Conservation (phyloP, 2,888 invertebrate species). For the Perithous albicinctus region DNA sequence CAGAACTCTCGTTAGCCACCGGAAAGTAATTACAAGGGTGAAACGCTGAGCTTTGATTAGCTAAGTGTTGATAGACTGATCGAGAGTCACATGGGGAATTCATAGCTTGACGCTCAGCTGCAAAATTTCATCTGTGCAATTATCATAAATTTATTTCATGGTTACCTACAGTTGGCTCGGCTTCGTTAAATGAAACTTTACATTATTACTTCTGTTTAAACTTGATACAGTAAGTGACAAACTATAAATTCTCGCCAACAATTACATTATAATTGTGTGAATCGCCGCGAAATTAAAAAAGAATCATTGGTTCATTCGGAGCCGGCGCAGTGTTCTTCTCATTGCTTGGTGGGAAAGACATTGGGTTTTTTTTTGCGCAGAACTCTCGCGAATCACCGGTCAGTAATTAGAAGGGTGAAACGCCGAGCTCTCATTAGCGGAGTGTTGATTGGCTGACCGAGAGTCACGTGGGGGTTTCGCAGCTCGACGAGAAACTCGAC, state of each 20-base stretch:
- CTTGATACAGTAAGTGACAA: too few species aligned
- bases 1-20: too few species aligned
- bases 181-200: too few species aligned
- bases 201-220: too few species aligned
- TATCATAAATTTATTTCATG: too few species aligned
- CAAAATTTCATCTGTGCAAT: too few species aligned
- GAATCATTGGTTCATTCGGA: slow-evolving; percentile 49
- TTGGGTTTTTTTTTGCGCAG: slow-evolving; percentile 19
- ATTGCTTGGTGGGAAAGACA: slow-evolving; percentile 27
- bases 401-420: slow-evolving; percentile 74
- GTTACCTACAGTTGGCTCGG: too few species aligned
- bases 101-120: too few species aligned
- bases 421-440: slow-evolving; percentile 78
- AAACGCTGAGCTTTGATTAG: too few species aligned
- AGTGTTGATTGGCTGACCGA: slow-evolving; percentile 81
- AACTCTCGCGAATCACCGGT: slow-evolving; percentile 63
- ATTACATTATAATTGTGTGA: neutral
- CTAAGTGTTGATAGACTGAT: too few species aligned
- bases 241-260: neutral
- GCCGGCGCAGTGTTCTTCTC: slow-evolving; percentile 33
- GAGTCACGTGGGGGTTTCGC: slow-evolving; percentile 75
- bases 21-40: too few species aligned
- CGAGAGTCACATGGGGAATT: too few species aligned
- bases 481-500: slow-evolving; percentile 35
- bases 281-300: neutral